A percentile compares a stretch with the other conserved stretches of the same genome.
Evolutionary conservation across 1,140 invertebrate genomes (phyloP).

Genomic region (Zaprionus vittiger): DNA sequence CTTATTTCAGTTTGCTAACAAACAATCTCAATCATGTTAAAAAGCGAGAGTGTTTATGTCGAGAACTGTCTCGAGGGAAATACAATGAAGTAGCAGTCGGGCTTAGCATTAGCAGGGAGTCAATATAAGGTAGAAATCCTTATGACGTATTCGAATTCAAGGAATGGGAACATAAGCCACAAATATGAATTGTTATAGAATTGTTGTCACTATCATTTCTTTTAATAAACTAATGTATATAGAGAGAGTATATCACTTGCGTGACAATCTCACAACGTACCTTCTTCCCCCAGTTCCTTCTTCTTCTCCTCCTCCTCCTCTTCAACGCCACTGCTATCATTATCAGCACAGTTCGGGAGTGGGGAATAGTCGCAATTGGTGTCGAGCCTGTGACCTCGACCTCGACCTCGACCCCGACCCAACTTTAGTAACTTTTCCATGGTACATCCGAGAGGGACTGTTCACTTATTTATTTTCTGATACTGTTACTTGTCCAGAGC

Average conservation of each 20-base stretch:
- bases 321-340: conserved; percentile 11
- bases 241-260: background rate
- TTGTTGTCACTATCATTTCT: background rate
- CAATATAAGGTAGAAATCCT: background rate
- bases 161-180: background rate
- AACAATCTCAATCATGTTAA: background rate
- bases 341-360: conserved; percentile 48
- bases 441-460: background rate
- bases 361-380: conserved; percentile 47
- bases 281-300: conserved; percentile 38
- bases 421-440: conserved; percentile 43
- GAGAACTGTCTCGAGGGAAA: background rate
- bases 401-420: background rate
- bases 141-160: too few relatives aligned
- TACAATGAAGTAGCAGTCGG: background rate
- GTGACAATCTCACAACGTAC: conserved; percentile 39
- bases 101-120: background rate
- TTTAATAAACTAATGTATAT: background rate
- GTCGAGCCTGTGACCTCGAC: conserved; percentile 25
- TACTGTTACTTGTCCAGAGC: background rate
- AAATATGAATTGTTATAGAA: background rate
- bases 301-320: background rate
- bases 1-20: background rate
- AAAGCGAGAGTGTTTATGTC: background rate
- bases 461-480: background rate